Base-by-base conservation (phyloP, 1,140 invertebrate genomes). In the Penaeus japonicus region DNA sequence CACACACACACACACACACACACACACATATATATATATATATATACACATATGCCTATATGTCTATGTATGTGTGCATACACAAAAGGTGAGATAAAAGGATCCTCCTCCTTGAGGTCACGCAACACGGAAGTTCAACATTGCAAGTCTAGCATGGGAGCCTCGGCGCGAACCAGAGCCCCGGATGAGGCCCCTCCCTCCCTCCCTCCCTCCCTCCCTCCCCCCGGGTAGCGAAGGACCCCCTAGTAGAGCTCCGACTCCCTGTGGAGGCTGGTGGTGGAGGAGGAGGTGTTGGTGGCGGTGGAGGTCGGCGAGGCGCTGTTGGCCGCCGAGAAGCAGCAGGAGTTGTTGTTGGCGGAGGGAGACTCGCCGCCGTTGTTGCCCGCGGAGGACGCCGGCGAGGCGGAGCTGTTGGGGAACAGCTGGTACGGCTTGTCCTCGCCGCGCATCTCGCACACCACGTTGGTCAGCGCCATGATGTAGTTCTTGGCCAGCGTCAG, bases 401-500 rank as follows among this genome's bases (percentile, higher is more conserved):
- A 62, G 10, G 84, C 30, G 18, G 78, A 18, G 18, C 59, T 85
- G 55, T 84, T 84, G 10, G 78, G 82, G 30, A 90, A 90, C 90
- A 91, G 91, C 89, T 92, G 92, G 92, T 95, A 95, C 59, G 95
- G 94, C 88, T 94, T 94, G 81, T 94, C 93, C 90, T 96, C 95
- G 73, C 95, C 95, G 82, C 95, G 93, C 94, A 96, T 96, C 91
- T 96, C 95, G 92, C 95, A 96, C 92, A 97, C 96, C 89, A 97
- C 96, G 92, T 97, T 96, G 65, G 96, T 97, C 90, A 97, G 93
- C 47, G 96, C 96, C 94, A 96, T 97, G 92, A 97, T 97, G 92
- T 97, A 97, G 94, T 97, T 97, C 93, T 97, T 97, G 91, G 96
- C 96, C 91, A 97, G 92, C 27, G 96, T 97, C 27, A 97, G 93